Conservation (phyloP, 1,140 invertebrate genomes). For the Metopolophium dirhodum region DNA sequence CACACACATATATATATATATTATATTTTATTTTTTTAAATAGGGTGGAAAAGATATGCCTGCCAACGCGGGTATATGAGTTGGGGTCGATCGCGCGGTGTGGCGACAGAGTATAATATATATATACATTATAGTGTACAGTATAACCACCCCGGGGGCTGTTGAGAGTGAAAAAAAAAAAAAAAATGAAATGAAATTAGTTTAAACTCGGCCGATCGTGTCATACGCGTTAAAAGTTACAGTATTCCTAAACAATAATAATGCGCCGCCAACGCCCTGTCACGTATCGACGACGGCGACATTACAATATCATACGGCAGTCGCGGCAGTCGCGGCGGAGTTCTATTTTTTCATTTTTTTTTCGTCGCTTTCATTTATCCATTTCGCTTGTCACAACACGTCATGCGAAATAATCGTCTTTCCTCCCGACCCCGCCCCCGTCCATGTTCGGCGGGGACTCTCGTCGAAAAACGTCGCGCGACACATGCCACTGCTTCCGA, state of each 20-base stretch:
- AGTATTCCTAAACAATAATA: constrained; percentile 42
- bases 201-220: constrained; percentile 55
- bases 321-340: not conserved
- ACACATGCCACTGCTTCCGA: constrained; percentile 11
- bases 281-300: not conserved
- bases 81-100: constrained; percentile 22
- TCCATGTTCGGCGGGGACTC: not conserved
- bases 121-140: not conserved
- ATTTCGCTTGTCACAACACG: constrained; percentile 47
- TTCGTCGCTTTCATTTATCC: constrained; percentile 12
- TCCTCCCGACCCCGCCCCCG: not conserved
- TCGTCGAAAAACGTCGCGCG: not conserved
- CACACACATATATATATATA: not conserved
- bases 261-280: not conserved
- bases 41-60: constrained; percentile 48
- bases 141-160: constrained; percentile 36
- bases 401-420: constrained; percentile 47
- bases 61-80: not conserved
- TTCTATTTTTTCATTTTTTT: not conserved
- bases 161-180: constrained; percentile 14
- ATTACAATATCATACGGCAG: not conserved
- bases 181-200: constrained; percentile 47
- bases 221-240: constrained; percentile 54
- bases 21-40: constrained; percentile 19
- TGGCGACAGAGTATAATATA: not conserved